A percentile compares a stretch with the other conserved stretches of the same genome.
Conservation (phyloP, 2,797 vertebrate genomes). For the Anas bahamensis region DNA sequence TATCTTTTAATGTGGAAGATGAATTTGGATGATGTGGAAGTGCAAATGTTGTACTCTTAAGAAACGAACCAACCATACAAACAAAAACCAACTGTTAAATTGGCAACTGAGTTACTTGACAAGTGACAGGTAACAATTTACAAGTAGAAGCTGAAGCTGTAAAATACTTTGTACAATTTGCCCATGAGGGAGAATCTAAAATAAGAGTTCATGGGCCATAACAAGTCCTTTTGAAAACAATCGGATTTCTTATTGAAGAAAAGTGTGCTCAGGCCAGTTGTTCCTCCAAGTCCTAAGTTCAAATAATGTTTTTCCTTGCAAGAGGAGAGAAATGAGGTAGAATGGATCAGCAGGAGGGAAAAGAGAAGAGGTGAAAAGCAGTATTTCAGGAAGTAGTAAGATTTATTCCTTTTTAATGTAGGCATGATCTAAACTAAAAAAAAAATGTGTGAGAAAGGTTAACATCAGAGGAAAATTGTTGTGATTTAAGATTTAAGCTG, state of each 20-base stretch:
- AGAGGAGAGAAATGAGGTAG: not conserved
- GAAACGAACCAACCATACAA: not conserved
- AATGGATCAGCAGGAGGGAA: not conserved
- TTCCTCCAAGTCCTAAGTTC: not conserved
- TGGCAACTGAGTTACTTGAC: not conserved
- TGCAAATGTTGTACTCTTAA: not conserved
- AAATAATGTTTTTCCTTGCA: not conserved
- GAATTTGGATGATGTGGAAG: not conserved
- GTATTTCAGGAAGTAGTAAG: not conserved
- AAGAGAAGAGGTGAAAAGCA: not conserved
- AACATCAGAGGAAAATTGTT: not conserved
- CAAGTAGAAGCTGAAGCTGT: not conserved
- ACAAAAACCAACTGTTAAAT: not conserved
- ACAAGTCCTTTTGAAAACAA: not conserved
- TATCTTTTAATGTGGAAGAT: not conserved
- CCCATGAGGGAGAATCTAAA: not conserved
- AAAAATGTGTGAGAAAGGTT: not conserved
- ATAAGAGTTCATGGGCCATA: not conserved
- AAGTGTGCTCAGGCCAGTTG: not conserved
- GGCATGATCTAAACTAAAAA: not conserved
- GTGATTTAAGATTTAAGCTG: not conserved
- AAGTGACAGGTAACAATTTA: not conserved
- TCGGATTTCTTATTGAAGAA: not conserved
- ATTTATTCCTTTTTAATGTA: not conserved
- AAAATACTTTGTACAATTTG: not conserved